A percentile compares a stretch with the other conserved stretches of the same genome.
phyloP scores from a whole-genome alignment of 2,113 vertebrate species.

The Tragulus kanchil region DNA sequence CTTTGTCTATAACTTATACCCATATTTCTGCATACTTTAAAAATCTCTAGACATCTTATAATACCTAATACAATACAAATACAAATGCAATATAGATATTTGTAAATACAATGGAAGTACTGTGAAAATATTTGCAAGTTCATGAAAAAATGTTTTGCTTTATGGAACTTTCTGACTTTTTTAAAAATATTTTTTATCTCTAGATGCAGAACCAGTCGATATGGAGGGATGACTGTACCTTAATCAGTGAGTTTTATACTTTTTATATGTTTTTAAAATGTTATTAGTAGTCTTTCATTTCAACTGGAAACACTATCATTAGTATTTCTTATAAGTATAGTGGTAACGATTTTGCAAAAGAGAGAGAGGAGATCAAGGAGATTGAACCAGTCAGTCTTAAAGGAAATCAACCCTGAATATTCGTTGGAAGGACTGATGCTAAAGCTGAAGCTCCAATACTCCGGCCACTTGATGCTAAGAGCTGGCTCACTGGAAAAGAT shows the following conservation, averaged over 20 bases:
- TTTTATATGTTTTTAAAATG: not conserved
- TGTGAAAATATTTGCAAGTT: not conserved
- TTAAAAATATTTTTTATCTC: not conserved
- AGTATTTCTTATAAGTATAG: not conserved
- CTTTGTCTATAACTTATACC: not conserved
- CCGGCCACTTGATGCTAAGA: too few relatives aligned
- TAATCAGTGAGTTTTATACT: not conserved
- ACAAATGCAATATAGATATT: not conserved
- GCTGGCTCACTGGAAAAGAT: too few relatives aligned
- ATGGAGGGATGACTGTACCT: not conserved
- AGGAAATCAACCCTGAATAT: too few relatives aligned
- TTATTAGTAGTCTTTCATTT: not conserved
- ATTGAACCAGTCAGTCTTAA: too few relatives aligned
- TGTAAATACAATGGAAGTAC: not conserved
- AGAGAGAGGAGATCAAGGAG: too few relatives aligned
- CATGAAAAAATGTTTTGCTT: not conserved
- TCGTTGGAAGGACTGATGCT: too few relatives aligned
- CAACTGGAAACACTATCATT: not conserved
- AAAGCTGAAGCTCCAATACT: too few relatives aligned
- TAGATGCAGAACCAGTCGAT: not conserved
- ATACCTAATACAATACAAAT: not conserved
- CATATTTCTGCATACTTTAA: not conserved
- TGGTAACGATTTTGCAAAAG: not conserved
- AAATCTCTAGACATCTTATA: not conserved
- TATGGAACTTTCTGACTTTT: not conserved